Conservation (phyloP, 1,140 invertebrate genomes). For the Diplogasteroides magnus region DNA sequence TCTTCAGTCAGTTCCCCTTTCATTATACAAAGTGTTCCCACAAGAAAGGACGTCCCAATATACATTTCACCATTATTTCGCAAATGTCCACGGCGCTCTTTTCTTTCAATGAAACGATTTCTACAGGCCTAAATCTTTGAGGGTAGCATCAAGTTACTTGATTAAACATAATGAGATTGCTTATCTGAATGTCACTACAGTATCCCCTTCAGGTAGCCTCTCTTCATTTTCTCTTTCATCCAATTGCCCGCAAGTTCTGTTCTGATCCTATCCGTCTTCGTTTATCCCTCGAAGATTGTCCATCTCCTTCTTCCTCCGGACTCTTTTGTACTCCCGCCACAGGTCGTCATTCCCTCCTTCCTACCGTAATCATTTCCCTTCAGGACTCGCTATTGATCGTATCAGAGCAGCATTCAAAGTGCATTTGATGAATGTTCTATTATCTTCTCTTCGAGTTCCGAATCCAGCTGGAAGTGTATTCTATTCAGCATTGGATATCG, state of each 20-base stretch:
- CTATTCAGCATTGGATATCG: background rate
- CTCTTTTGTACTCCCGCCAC: constrained; percentile 5
- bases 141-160: too few relatives aligned
- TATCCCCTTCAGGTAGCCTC: background rate
- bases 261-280: constrained; percentile 23
- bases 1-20: constrained; percentile 3
- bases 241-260: constrained; percentile 40
- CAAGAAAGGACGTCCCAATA: too few relatives aligned
- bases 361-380: constrained; percentile 18
- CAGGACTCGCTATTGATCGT: constrained; percentile 44
- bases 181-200: too few relatives aligned
- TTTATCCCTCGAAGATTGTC: constrained; percentile 21
- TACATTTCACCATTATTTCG: too few relatives aligned
- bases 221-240: constrained; percentile 47
- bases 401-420: constrained; percentile 22
- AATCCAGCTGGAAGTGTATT: constrained; percentile 4
- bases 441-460: constrained; percentile 24
- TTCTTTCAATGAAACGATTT: too few relatives aligned
- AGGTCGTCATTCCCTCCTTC: constrained; percentile 6
- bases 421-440: constrained; percentile 51
- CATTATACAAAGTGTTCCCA: too few relatives aligned
- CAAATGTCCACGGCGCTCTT: too few relatives aligned
- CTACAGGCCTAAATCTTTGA: too few relatives aligned
- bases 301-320: constrained; percentile 11
- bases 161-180: too few relatives aligned